Conservation (phyloP, 1,140 invertebrate species). For the Formica exsecta region DNA sequence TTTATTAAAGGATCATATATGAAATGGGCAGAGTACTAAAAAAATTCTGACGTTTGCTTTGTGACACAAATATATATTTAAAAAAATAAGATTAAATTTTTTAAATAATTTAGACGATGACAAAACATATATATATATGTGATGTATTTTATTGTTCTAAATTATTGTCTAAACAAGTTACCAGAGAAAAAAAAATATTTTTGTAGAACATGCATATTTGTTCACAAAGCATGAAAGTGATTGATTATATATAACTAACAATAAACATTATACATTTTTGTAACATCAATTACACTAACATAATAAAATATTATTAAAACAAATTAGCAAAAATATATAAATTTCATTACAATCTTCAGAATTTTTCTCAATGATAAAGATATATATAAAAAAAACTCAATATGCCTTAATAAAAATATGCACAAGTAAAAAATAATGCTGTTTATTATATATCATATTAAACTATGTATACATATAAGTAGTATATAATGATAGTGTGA, state of each 20-base stretch:
- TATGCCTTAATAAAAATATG: constrained; percentile 14
- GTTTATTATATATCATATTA: constrained; percentile 76
- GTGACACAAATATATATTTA: constrained; percentile 18
- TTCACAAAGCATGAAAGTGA: constrained; percentile 48
- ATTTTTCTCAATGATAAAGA: neutral
- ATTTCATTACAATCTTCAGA: neutral
- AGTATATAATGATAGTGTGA: neutral
- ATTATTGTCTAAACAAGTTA: constrained; percentile 11
- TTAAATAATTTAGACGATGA: neutral
- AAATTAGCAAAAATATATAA: constrained; percentile 2
- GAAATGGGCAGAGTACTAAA: constrained; percentile 37
- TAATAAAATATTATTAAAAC: neutral
- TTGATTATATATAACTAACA: neutral
- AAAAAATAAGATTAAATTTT: constrained; percentile 23
- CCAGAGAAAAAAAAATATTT: neutral
- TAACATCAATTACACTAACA: neutral
- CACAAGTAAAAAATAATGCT: constrained; percentile 63
- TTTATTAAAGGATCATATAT: too few relatives aligned
- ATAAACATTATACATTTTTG: neutral
- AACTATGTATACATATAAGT: neutral
- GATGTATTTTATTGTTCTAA: neutral
- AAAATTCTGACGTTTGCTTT: constrained; percentile 33
- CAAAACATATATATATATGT: neutral
- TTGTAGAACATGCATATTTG: neutral
- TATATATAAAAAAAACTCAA: neutral